These are phyloP conservation scores for Adineta ricciae DNA, from an alignment of 2,888 invertebrate species.

Conservation along the genomic window DNA sequence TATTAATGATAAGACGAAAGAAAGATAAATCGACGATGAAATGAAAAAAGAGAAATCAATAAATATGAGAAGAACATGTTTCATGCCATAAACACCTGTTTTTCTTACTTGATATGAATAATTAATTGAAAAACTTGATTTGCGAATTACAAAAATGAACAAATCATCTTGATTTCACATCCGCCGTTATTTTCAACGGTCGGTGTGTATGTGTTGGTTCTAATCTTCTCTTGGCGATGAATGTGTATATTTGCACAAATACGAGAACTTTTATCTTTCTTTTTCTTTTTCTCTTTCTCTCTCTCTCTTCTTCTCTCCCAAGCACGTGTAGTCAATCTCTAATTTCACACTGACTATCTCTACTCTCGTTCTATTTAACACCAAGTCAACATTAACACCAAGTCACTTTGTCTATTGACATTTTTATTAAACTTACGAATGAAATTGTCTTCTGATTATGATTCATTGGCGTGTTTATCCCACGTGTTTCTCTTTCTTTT, in stretches of 20 bases:
- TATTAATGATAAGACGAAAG: neutral
- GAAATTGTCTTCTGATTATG: neutral
- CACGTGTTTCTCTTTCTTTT: neutral
- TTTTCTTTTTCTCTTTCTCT: too few relatives aligned
- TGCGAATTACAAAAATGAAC: neutral
- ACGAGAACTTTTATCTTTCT: neutral
- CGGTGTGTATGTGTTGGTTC: slow-evolving; percentile 12
- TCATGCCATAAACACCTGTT: neutral
- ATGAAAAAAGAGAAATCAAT: neutral
- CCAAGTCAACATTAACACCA: neutral
- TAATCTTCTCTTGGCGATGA: neutral
- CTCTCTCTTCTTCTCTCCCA: neutral
- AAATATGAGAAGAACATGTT: neutral
- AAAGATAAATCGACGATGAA: neutral
- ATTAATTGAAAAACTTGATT: neutral
- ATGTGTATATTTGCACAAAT: neutral
- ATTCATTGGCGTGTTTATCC: neutral
- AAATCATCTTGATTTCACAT: neutral
- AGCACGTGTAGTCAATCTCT: slow-evolving; percentile 9
- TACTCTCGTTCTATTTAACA: neutral
- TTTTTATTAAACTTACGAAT: neutral
- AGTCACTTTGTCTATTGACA: neutral
- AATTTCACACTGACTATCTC: neutral
- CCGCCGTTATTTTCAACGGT: neutral
- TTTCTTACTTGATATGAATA: neutral